Conservation (phyloP, 2,113 vertebrate species). For the Cichladusa arquata region DNA sequence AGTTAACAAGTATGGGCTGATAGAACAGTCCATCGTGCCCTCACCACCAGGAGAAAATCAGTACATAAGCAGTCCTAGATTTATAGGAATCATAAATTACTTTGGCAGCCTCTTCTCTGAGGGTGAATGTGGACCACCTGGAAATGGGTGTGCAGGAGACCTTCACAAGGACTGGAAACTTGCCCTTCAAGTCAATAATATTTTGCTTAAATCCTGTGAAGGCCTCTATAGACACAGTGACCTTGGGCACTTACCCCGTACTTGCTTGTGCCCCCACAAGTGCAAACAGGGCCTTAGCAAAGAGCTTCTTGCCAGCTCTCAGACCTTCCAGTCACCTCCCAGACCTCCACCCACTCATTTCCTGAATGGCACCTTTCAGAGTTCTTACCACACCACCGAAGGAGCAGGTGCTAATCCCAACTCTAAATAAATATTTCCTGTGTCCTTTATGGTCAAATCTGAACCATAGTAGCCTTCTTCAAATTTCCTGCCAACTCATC, state of each 20-base stretch:
- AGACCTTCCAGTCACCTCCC: constrained; percentile 53
- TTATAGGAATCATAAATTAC: background rate
- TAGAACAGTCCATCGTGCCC: background rate
- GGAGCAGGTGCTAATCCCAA: constrained; percentile 70
- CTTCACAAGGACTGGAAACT: background rate
- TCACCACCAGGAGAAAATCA: background rate
- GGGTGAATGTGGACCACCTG: background rate
- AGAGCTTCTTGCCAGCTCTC: constrained; percentile 4
- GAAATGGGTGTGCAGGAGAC: background rate
- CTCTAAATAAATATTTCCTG: constrained; percentile 77
- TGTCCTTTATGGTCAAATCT: constrained; percentile 58
- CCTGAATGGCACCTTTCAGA: constrained; percentile 70
- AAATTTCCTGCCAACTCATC: background rate
- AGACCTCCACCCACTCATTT: constrained; percentile 55
- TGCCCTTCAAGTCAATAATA: background rate
- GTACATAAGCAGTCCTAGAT: background rate
- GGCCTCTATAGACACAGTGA: background rate
- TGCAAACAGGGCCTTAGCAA: constrained; percentile 20
- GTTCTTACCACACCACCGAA: constrained; percentile 34
- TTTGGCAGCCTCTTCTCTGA: background rate
- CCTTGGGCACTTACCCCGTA: background rate
- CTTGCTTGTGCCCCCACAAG: background rate
- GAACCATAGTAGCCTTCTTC: constrained; percentile 20
- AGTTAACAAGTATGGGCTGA: background rate
- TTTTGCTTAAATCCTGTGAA: background rate